Evolutionary conservation across 1,140 invertebrate species (phyloP).

Genomic region (Drosophila hydei): DNA sequence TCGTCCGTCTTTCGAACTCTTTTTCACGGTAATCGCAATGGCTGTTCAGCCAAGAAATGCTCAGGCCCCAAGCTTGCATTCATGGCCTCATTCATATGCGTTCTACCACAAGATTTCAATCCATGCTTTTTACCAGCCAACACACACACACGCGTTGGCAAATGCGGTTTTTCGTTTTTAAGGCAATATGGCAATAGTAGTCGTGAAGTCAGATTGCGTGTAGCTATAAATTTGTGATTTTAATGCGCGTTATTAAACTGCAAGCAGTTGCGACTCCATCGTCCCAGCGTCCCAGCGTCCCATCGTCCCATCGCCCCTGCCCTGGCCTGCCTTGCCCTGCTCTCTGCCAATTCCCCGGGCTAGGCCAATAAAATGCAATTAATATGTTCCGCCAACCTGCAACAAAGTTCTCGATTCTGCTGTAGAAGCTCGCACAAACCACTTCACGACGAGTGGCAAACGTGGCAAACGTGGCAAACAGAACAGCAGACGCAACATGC

Average conservation of each 20-base stretch:
- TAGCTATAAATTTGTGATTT: conserved; percentile 80
- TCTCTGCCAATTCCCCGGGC: neutral
- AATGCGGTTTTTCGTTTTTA: conserved; percentile 25
- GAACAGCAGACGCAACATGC: conserved; percentile 2
- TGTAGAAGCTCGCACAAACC: conserved; percentile 65
- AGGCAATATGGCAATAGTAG: conserved; percentile 46
- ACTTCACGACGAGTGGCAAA: conserved; percentile 44
- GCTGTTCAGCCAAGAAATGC: conserved; percentile 1
- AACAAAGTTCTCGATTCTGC: conserved; percentile 67
- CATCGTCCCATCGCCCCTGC: no score
- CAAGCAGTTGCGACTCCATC: conserved; percentile 52
- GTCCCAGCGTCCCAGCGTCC: neutral
- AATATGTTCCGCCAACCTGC: conserved; percentile 79
- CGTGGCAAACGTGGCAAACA: neutral
- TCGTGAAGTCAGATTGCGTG: conserved; percentile 80
- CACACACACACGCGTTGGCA: neutral
- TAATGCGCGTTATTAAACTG: conserved; percentile 81
- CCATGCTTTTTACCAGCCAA: conserved; percentile 8
- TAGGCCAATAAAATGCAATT: conserved; percentile 81
- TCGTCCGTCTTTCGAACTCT: neutral
- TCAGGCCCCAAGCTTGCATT: conserved; percentile 6
- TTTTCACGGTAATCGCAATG: conserved; percentile 11
- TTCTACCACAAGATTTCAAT: conserved; percentile 32
- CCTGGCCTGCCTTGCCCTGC: no score
- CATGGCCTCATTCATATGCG: conserved; percentile 25